Evolutionary conservation across 2,113 vertebrate genomes (phyloP).

Genomic region (Aphyosemion australe): DNA sequence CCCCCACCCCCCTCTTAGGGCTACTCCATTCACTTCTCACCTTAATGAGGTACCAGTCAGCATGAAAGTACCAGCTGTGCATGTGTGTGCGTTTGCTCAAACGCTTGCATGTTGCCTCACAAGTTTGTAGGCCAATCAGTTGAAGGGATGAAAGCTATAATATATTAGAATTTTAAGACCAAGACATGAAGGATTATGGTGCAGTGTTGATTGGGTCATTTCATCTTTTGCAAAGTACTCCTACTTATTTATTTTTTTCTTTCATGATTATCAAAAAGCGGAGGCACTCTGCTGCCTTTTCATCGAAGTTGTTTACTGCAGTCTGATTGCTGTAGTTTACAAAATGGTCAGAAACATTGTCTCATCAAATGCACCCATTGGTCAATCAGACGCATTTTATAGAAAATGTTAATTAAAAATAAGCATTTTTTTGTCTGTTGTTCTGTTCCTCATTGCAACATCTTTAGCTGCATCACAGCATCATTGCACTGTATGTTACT

Average conservation of each 20-base stretch:
- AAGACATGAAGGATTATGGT: slow-evolving; percentile 22
- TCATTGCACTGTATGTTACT: slow-evolving; percentile 10
- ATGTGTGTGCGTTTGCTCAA: slow-evolving; percentile 11
- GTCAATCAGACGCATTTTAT: neutral
- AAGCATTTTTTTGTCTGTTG: neutral
- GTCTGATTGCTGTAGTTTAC: slow-evolving; percentile 18
- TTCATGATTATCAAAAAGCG: slow-evolving; percentile 24
- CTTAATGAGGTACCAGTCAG: slow-evolving; percentile 54
- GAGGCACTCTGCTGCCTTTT: slow-evolving; percentile 2
- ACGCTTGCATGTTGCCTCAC: slow-evolving; percentile 17
- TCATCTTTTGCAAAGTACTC: slow-evolving; percentile 20
- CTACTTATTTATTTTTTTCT: slow-evolving; percentile 29
- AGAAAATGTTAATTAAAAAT: neutral
- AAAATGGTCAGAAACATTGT: slow-evolving; percentile 22
- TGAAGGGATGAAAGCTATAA: slow-evolving; percentile 41
- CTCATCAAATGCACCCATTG: neutral
- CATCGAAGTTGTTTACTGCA: slow-evolving; percentile 23
- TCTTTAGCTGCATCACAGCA: neutral
- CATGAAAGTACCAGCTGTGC: slow-evolving; percentile 23
- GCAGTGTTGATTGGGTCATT: slow-evolving; percentile 38
- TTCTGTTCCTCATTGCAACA: neutral
- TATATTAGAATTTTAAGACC: slow-evolving; percentile 46
- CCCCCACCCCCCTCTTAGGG: neutral
- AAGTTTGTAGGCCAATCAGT: slow-evolving; percentile 41
- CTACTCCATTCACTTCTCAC: slow-evolving; percentile 46